Conservation (phyloP, 2,113 vertebrate species). For the Prinia subflava region DNA sequence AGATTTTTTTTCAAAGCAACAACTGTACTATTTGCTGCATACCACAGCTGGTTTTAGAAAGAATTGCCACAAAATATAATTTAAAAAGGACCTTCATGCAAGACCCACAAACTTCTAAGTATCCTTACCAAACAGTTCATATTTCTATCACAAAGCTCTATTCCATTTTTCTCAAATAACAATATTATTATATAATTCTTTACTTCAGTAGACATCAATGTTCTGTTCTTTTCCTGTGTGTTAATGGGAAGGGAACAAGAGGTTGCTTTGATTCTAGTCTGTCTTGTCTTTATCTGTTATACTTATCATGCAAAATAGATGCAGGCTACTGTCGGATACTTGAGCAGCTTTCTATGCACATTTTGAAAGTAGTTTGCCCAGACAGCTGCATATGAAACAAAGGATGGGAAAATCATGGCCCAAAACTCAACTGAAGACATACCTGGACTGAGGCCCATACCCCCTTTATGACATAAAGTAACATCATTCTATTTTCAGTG, state of each 20-base stretch:
- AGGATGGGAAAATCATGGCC: not conserved
- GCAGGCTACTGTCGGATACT: not conserved
- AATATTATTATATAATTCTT: not conserved
- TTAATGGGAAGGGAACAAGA: not conserved
- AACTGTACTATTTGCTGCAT: not conserved
- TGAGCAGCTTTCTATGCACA: not conserved
- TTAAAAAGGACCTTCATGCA: not conserved
- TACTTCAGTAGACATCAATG: not conserved
- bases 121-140: not conserved
- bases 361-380: not conserved
- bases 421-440: not conserved
- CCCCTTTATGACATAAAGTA: not conserved
- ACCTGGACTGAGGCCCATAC: not conserved
- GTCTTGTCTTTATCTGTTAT: not conserved
- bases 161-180: not conserved
- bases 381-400: not conserved
- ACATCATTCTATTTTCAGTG: not conserved
- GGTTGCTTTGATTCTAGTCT: not conserved
- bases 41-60: not conserved
- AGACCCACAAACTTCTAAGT: not conserved
- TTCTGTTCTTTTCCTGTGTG: not conserved
- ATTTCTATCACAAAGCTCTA: not conserved
- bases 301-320: not conserved
- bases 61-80: not conserved
- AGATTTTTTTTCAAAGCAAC: constrained; percentile 4